A percentile compares a stretch with the other conserved stretches of the same genome.
phyloP scores from a whole-genome alignment of 2,888 invertebrate genomes.

The Ectemnius lituratus region DNA sequence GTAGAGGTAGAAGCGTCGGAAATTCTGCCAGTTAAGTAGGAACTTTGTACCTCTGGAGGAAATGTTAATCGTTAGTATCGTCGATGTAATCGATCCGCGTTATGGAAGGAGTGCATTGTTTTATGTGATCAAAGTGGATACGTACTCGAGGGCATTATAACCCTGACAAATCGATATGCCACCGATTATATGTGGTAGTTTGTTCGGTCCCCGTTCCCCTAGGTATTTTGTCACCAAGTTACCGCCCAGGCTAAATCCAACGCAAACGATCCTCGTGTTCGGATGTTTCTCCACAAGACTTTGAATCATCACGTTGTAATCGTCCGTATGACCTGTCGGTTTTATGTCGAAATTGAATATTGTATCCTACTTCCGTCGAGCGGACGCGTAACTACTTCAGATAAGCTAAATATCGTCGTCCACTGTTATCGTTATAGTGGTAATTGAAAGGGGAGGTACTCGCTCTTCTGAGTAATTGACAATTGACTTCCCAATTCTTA shows the following conservation, averaged over 20 bases:
- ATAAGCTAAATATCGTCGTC: no score
- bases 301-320: conserved; percentile 90
- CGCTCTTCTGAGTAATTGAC: no score
- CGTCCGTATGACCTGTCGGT: conserved; percentile 90
- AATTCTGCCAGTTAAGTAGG: conserved; percentile 92
- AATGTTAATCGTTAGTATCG: neutral
- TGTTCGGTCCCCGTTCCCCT: conserved; percentile 85
- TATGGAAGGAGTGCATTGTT: no score
- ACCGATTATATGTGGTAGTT: conserved; percentile 87
- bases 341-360: conserved; percentile 11
- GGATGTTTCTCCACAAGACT: conserved; percentile 87
- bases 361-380: neutral
- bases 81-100: no score
- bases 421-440: no score
- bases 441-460: no score
- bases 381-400: no score
- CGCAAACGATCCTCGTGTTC: conserved; percentile 87
- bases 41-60: conserved; percentile 86
- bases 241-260: conserved; percentile 96
- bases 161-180: conserved; percentile 97
- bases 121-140: conserved; percentile 56
- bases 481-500: no score
- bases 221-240: conserved; percentile 96
- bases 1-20: conserved; percentile 93
- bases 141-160: conserved; percentile 94